Conservation (phyloP, 2,113 vertebrate species). For the Vidua chalybeata region DNA sequence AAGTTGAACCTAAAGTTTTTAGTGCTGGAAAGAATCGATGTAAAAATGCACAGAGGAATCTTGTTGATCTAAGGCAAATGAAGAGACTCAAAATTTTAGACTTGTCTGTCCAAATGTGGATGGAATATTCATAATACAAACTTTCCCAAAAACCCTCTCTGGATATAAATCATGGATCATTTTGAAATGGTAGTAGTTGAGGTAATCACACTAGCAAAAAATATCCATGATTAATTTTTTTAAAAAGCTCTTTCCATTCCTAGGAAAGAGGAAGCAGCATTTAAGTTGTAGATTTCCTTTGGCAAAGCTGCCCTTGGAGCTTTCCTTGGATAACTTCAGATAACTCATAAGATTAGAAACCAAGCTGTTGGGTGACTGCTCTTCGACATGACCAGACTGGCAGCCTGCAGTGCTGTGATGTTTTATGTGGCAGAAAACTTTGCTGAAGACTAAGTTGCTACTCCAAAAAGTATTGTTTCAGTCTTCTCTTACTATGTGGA, state of each 20-base stretch:
- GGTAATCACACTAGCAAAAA: background rate
- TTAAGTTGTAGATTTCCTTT: background rate
- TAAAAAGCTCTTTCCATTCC: background rate
- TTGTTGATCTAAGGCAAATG: background rate
- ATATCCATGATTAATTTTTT: background rate
- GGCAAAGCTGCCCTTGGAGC: background rate
- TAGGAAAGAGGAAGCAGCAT: background rate
- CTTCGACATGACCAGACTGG: background rate
- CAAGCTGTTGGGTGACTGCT: background rate
- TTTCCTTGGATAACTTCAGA: background rate
- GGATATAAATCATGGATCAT: background rate
- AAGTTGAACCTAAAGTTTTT: background rate
- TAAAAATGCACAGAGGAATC: background rate
- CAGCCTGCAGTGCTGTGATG: background rate
- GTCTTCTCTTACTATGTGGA: background rate
- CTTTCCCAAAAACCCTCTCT: background rate
- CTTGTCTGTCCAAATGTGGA: background rate
- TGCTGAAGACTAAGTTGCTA: background rate
- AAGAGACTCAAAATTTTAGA: background rate
- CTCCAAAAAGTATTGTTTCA: background rate
- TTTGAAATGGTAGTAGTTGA: background rate
- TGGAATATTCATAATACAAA: background rate
- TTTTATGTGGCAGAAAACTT: background rate
- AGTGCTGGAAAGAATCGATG: background rate
- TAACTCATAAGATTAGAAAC: background rate